A percentile compares a stretch with the other conserved stretches of the same genome.
These are phyloP conservation scores for Falcaria lacertinaria DNA, from an alignment of 2,888 invertebrate species.

Conservation along the genomic window DNA sequence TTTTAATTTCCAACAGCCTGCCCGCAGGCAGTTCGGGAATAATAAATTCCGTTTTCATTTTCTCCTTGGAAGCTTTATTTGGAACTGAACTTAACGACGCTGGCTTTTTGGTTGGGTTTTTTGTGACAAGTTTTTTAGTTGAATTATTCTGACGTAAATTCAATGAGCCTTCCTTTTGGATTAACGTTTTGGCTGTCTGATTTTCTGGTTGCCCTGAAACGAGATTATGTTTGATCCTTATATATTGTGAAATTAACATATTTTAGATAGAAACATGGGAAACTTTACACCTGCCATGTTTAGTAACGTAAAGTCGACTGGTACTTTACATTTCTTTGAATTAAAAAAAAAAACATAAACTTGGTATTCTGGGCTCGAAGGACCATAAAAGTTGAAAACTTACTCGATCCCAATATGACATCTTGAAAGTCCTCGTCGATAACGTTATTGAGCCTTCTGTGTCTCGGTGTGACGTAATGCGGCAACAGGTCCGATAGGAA, in stretches of 20 bases:
- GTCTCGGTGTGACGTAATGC: slow-evolving; percentile 69
- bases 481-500: slow-evolving; percentile 66
- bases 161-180: slow-evolving; percentile 26
- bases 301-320: too few species aligned
- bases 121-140: slow-evolving; percentile 29
- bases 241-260: too few species aligned
- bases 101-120: slow-evolving; percentile 40
- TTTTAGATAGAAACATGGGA: too few species aligned
- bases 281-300: too few species aligned
- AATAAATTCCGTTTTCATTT: slow-evolving; percentile 76
- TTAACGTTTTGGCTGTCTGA: slow-evolving; percentile 31
- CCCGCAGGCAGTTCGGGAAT: slow-evolving; percentile 89
- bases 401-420: slow-evolving; percentile 57
- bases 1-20: slow-evolving; percentile 82
- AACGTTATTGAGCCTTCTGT: slow-evolving; percentile 37
- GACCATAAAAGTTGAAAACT: slow-evolving; percentile 16
- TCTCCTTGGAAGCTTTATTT: slow-evolving; percentile 37
- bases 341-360: not conserved
- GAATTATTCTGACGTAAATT: slow-evolving; percentile 24
- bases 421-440: slow-evolving; percentile 66
- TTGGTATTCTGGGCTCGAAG: slow-evolving; percentile 6
- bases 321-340: too few species aligned
- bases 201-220: slow-evolving; percentile 36
- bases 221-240: not conserved
- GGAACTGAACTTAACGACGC: slow-evolving; percentile 40